Evolutionary conservation across 92 coral and sea anemone species (phyloP), one percentile per base, ranked within the genome.

Genomic region (Nematostella vectensis): DNA sequence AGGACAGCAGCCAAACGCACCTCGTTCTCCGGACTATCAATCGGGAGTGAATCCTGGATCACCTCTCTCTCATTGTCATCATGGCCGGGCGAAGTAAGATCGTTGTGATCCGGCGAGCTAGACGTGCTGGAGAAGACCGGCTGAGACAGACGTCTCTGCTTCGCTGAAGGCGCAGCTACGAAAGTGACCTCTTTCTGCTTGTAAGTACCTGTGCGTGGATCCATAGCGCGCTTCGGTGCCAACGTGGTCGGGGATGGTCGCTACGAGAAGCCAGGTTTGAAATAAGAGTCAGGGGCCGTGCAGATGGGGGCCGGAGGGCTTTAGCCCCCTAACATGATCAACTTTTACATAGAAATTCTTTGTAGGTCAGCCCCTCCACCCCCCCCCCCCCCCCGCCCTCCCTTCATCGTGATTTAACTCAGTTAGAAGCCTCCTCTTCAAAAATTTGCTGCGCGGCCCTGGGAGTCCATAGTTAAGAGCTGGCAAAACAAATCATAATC

Each of bases 41-140:
- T 31, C 17, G 71, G 71, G 11, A 65, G 4, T 2, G 71, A 65
- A 36, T 65, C 71, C 54, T 65, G 62, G 22, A 65, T 42, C 13
- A 65, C 47, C 50, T 54, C 71, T 12, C 21, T 38, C 29, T 63
- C 33, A 24, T 63, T 26, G 27, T 65, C 54, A 4, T 53, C 52
- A 3, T n/a, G 19, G 9, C 28, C 58, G 52, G 40, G n/a, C 3
- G 13, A 25, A 36, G 17, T 15, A 8, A 16, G 25, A 24, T 50
- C 25, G 8, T 1, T 27, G 9, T 21, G 22, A 0, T 12, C 2
- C 47, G 43, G 9, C 8, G 42, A 36, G 15, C 9, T 8, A 8
- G 51, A 45, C 4, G 18, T 45, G 18, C 11, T 6, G 4, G 51
- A 45, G 23, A 45, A 45, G 4, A 4, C 18, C 17, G 51, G 51